Conservation (phyloP, 1,140 invertebrate genomes). For the Nasonia giraulti region DNA sequence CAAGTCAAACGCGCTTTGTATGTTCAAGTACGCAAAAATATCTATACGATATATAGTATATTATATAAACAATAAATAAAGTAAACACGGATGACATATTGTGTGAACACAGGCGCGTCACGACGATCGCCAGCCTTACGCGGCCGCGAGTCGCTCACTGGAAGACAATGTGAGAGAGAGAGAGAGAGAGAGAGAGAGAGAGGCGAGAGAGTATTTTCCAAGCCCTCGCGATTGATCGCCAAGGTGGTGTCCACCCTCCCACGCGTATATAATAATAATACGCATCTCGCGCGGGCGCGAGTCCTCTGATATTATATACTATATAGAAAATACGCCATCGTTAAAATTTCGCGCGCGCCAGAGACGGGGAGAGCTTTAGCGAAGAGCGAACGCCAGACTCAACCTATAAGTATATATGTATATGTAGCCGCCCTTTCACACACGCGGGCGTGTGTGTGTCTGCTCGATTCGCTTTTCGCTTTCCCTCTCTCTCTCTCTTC, state of each 20-base stretch:
- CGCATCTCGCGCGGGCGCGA: constrained; percentile 9
- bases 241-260: not conserved
- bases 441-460: constrained; percentile 15
- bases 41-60: not conserved
- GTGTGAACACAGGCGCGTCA: not conserved
- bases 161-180: not conserved
- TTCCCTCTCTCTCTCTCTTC: not conserved
- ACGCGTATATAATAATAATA: not conserved
- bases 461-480: not conserved
- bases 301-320: not conserved
- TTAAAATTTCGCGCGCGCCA: not conserved
- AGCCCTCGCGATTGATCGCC: not conserved
- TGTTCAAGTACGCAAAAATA: not conserved
- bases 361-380: not conserved
- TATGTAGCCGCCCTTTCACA: not conserved
- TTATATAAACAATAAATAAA: too few relatives aligned
- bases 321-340: not conserved
- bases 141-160: too few relatives aligned
- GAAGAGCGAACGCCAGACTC: not conserved
- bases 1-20: not conserved
- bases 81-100: not conserved
- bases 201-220: not conserved
- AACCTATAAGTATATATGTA: not conserved
- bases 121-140: too few relatives aligned
- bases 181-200: too few relatives aligned